Base-by-base conservation (phyloP, 2,888 invertebrate species). In the Chironomus tentans region DNA sequence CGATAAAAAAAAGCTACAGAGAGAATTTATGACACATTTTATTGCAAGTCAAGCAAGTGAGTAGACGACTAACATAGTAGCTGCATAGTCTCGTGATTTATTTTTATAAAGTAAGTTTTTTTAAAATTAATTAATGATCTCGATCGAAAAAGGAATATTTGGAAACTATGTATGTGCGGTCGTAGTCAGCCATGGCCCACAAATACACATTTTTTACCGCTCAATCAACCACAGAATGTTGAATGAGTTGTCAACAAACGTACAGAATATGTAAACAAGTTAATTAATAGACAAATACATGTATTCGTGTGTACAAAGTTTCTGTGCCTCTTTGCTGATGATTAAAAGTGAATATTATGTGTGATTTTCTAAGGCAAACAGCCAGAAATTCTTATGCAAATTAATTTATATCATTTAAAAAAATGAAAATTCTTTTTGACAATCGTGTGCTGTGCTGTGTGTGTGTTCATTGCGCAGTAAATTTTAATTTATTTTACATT, bases 341-440 rank as follows among this genome's bases (percentile, higher is more conserved):
- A 65, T 18, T 56, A 6, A 56, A 56, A 18, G 18, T 7, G 18
- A 56, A 15, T 56, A 18, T 5, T 56, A 56, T 56, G 56, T 56
- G 56, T 18, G 38, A 38, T 38, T 38, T 38, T 38, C 38, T 38
- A 38, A 38, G 38, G 56, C 56, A 56, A 18, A 56, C 21, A 24
- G 65, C 24, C 10, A 47, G 21, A 71, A 56, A 71, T 71, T 71
- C 61, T 71, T 61, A 71, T 71, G 71, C 61, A 56, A 71, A 71
- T 71, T 71, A 46, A 71, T 70, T 70, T 21, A 56, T 65, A 65
- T 28, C 28, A 28, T 65, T 65, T 65, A 21, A 24, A 62, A 22
- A 5, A 62, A 12, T 50, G 1, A 56, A 56, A 18, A 62, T 62
- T 62, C 24, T 21, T 38, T 38, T 65, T 15, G 15, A 56, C 56